Percentiles rank a stretch among this genome's conserved stretches.
Evolutionary conservation across 2,113 vertebrate genomes (phyloP).

Genomic region (Myotis lucifugus): DNA sequence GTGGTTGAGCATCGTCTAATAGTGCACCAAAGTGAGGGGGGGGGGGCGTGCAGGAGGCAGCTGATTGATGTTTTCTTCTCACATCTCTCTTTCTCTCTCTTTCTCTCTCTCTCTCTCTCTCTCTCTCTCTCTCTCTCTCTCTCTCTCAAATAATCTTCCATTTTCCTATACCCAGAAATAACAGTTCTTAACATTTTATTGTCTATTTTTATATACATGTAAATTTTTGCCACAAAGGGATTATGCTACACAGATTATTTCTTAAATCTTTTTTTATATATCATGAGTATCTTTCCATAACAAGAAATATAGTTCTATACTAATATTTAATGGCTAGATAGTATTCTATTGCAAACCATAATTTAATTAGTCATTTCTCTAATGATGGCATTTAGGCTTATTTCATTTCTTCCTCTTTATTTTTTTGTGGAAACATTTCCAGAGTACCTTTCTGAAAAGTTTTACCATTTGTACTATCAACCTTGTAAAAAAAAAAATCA

Average conservation of each 20-base stretch:
- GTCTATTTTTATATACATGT: neutral
- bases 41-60: no score
- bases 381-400: neutral
- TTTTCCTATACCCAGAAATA: neutral
- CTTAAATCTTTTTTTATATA: neutral
- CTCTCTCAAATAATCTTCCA: neutral
- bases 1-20: no score
- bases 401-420: neutral
- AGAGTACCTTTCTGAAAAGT: neutral
- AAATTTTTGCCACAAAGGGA: neutral
- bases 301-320: neutral
- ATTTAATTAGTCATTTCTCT: neutral
- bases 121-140: no score
- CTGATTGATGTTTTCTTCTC: no score
- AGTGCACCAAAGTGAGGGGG: no score
- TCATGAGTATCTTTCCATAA: neutral
- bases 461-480: neutral
- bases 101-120: no score
- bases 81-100: no score
- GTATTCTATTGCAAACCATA: neutral
- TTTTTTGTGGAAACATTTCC: neutral
- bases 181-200: slow-evolving; percentile 19
- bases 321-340: neutral
- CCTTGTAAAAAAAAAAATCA: neutral
- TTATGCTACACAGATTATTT: neutral